Percentiles rank a stretch among this genome's conserved stretches.
Conservation (phyloP, 2,113 vertebrate species). For the rat (Rattus norvegicus) region DNA sequence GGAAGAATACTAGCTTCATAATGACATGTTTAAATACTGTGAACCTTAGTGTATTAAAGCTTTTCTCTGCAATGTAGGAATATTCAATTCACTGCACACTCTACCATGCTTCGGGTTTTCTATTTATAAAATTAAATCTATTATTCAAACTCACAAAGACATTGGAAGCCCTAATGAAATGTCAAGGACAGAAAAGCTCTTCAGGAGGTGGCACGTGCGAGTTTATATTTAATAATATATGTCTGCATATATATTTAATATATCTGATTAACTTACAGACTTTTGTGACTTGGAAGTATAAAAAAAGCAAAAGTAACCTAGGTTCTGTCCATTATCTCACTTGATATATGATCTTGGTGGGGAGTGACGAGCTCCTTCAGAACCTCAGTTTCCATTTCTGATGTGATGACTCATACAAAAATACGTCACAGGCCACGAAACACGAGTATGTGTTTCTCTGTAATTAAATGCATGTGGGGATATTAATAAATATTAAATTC, state of each 20-base stretch:
- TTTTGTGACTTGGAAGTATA: background rate
- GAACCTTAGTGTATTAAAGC: background rate
- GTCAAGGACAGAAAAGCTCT: conserved; percentile 1
- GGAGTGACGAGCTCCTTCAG: background rate
- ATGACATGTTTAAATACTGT: conserved; percentile 42
- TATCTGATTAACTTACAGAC: background rate
- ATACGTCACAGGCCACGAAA: background rate
- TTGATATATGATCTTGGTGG: background rate
- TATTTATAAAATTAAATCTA: conserved; percentile 58
- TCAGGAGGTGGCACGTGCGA: background rate
- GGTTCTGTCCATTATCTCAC: background rate
- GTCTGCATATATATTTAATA: conserved; percentile 6
- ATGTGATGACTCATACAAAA: conserved; percentile 37
- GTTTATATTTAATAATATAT: conserved; percentile 30
- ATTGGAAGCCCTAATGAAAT: conserved; percentile 46
- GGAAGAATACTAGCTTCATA: background rate
- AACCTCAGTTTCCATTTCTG: background rate
- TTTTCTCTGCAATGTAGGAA: conserved; percentile 36
- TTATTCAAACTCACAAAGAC: conserved; percentile 33
- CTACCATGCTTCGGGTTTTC: conserved; percentile 17
- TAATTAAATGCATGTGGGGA: background rate
- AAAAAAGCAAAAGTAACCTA: background rate
- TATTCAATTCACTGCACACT: conserved; percentile 37
- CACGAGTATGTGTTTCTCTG: conserved; percentile 41
- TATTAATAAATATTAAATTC: conserved; percentile 46